Evolutionary conservation across 1,140 invertebrate genomes (phyloP), one percentile per base, ranked within the genome.

Genomic region (Drosophila pachea): DNA sequence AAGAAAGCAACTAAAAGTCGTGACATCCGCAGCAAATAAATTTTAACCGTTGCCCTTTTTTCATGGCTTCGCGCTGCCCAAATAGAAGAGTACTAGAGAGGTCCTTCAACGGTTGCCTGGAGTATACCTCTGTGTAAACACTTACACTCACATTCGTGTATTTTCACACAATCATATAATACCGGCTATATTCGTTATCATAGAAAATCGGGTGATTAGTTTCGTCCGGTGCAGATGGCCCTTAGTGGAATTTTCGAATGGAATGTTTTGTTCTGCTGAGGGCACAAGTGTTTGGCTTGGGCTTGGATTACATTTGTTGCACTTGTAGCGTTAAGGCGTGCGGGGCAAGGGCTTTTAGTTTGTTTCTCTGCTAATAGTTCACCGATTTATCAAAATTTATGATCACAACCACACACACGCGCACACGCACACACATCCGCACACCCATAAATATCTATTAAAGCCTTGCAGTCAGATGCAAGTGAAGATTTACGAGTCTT

Each of bases 371-470:
- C 42, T 58, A 65, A 73, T 61, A 61, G 68, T 58, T 73, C 43
- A 63, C 76, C 78, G 76, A 79, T 83, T 83, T 83, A 83, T 84
- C 76, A 84, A 76, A 79, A 82, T 75, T 73, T 73, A 69, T 70
- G 54, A 70, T 40, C 68, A 52, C 47, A 55, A 62, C 22, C 59
- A 54, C 29, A 36, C 11, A 54, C 50, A 40, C 45, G 32, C 55
- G 47, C 56, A 47, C 45, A 43, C 33, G 8, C 48, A 43, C 40
- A 54, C 50, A 47, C 42, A 32, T 61, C 40, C 33, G 47, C 42
- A 43, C 43, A 31, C 53, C 66, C 78, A 83, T 83, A 83, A 83
- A 83, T 83, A 83, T 83, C 78, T 83, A 83, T 83, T 83, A 83
- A 69, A 84, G 73, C 68, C 40, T 42, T 48, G 74, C 72, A 78